Percentiles rank a stretch among this genome's conserved stretches.
These are phyloP conservation scores for Eupithecia vulgata DNA, from an alignment of 2,888 invertebrate genomes.

Conservation along the genomic window DNA sequence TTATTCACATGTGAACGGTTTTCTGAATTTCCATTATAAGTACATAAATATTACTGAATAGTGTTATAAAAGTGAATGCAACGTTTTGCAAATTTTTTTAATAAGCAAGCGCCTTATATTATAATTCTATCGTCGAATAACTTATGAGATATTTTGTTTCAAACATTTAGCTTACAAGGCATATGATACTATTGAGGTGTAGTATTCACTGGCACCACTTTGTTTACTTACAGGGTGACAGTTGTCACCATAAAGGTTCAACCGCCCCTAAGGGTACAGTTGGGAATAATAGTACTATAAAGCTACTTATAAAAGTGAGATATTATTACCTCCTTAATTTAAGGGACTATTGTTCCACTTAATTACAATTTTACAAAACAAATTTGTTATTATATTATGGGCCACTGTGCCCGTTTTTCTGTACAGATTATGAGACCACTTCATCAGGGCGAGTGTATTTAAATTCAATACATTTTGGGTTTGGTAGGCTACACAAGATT, in stretches of 20 bases:
- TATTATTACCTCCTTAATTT: conserved; percentile 1
- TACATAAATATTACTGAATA: not conserved
- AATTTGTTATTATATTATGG: not conserved
- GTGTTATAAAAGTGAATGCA: not conserved
- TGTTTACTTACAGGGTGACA: not conserved
- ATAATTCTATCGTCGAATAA: not conserved
- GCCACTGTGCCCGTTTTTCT: not conserved
- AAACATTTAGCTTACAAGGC: not conserved
- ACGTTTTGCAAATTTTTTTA: not conserved
- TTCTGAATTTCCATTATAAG: not conserved
- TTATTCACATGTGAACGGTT: not conserved
- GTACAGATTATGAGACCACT: not conserved
- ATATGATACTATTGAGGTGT: not conserved
- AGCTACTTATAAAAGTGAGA: not conserved
- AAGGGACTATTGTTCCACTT: not conserved
- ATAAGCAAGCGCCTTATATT: not conserved
- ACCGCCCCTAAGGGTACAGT: not conserved
- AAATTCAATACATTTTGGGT: not conserved
- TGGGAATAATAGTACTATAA: not conserved
- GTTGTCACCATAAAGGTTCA: not conserved
- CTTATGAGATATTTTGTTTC: not conserved
- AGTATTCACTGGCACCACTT: not conserved
- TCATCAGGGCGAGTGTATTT: not conserved
- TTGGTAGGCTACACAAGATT: too few species aligned
- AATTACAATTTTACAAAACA: not conserved